A percentile compares a stretch with the other conserved stretches of the same genome.
Evolutionary conservation across 2,888 invertebrate species (phyloP).

Genomic region (Antheraea assamensis): DNA sequence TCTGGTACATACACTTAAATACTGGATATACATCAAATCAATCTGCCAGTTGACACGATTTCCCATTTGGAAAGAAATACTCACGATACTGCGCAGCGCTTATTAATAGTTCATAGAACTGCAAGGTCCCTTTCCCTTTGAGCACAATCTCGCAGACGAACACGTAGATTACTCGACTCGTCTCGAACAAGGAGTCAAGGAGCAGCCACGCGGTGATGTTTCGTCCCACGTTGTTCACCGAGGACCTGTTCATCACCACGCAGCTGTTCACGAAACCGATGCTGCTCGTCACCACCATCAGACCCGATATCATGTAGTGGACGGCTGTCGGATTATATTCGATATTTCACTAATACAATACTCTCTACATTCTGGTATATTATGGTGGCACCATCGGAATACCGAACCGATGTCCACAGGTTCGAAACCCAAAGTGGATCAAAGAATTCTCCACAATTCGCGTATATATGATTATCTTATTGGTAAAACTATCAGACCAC

Average conservation of each 20-base stretch:
- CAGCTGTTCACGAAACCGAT: constrained; percentile 72
- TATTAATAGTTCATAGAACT: constrained; percentile 64
- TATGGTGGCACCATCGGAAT: no score
- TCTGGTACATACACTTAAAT: no score
- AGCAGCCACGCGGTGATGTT: constrained; percentile 71
- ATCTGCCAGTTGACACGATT: no score
- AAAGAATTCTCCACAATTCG: no score
- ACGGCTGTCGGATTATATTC: constrained; percentile 47
- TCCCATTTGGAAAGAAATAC: no score
- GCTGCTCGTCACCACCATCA: constrained; percentile 61
- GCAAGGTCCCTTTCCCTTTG: constrained; percentile 59
- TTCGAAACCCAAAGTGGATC: no score
- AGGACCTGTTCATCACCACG: constrained; percentile 61
- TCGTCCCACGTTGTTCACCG: constrained; percentile 50
- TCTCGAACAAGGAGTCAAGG: constrained; percentile 72
- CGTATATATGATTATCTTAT: no score
- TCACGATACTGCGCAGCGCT: constrained; percentile 70
- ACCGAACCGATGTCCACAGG: no score
- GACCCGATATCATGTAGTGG: constrained; percentile 66
- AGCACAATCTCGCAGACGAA: constrained; percentile 67
- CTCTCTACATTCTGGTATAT: no score
- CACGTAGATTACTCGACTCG: constrained; percentile 67
- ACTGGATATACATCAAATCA: no score
- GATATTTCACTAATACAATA: neutral
- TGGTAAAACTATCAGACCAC: no score